Evolutionary conservation across 2,888 invertebrate genomes (phyloP).

Genomic region (Hemaris fuciformis): DNA sequence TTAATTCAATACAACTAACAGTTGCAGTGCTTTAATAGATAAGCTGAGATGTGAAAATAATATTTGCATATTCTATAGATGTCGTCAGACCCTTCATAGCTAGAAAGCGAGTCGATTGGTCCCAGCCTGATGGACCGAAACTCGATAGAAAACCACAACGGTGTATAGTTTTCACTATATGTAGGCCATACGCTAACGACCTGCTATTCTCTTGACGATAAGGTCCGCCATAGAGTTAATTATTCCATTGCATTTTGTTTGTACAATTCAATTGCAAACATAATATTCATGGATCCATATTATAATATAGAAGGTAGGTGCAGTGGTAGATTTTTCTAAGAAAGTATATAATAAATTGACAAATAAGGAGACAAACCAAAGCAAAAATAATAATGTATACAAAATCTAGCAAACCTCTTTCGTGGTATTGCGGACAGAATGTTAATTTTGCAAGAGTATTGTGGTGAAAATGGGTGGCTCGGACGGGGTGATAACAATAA

Average conservation of each 20-base stretch:
- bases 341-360: too few species aligned
- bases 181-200: slow-evolving; percentile 66
- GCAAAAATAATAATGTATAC: too few species aligned
- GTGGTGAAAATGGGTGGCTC: too few species aligned
- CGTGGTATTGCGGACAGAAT: too few species aligned
- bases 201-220: slow-evolving; percentile 59
- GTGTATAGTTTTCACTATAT: slow-evolving; percentile 69
- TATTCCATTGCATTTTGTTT: slow-evolving; percentile 1
- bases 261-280: background rate
- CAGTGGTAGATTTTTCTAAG: too few species aligned
- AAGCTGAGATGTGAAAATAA: background rate
- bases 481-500: too few species aligned
- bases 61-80: background rate
- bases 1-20: too few species aligned
- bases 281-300: background rate
- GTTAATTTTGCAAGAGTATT: too few species aligned
- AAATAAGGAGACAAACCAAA: too few species aligned
- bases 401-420: too few species aligned
- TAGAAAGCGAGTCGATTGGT: slow-evolving; percentile 64
- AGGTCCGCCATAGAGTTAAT: slow-evolving; percentile 25
- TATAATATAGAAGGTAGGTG: too few species aligned
- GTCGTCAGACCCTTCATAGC: slow-evolving; percentile 38
- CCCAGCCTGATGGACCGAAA: slow-evolving; percentile 65
- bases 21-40: background rate
- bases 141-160: slow-evolving; percentile 70